These are phyloP conservation scores for Climacteris rufus DNA, from an alignment of 2,113 vertebrate genomes.

Conservation along the genomic window DNA sequence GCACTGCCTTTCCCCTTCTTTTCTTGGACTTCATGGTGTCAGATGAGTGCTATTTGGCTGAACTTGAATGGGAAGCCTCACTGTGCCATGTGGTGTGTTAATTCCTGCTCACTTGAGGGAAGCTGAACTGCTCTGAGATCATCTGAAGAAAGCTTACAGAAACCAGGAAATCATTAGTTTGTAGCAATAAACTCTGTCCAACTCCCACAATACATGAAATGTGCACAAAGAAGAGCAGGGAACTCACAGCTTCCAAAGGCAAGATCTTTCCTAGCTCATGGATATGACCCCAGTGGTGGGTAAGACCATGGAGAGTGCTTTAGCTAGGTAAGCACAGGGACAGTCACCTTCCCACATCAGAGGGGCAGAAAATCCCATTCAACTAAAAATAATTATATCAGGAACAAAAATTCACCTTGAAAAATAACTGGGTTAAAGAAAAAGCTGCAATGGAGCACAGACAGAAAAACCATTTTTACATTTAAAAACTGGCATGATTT, in stretches of 20 bases:
- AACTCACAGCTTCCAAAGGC: background rate
- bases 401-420: background rate
- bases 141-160: background rate
- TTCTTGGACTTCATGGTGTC: accelerated
- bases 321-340: background rate
- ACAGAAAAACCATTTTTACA: background rate
- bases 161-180: background rate
- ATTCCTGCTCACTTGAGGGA: background rate
- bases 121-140: background rate
- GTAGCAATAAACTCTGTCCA: background rate
- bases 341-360: background rate
- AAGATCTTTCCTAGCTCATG: background rate
- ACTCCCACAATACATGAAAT: background rate
- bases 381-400: background rate
- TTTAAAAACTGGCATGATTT: background rate
- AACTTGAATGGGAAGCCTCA: background rate
- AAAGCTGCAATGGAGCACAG: background rate
- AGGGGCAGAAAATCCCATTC: background rate
- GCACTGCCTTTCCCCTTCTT: background rate
- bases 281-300: accelerated
- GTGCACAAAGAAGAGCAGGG: background rate
- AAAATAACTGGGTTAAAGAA: background rate
- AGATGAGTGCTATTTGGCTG: background rate
- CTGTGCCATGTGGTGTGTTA: background rate
- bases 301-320: background rate